phyloP scores from a whole-genome alignment of 2,888 invertebrate genomes.

The Stenodema calcarata region DNA sequence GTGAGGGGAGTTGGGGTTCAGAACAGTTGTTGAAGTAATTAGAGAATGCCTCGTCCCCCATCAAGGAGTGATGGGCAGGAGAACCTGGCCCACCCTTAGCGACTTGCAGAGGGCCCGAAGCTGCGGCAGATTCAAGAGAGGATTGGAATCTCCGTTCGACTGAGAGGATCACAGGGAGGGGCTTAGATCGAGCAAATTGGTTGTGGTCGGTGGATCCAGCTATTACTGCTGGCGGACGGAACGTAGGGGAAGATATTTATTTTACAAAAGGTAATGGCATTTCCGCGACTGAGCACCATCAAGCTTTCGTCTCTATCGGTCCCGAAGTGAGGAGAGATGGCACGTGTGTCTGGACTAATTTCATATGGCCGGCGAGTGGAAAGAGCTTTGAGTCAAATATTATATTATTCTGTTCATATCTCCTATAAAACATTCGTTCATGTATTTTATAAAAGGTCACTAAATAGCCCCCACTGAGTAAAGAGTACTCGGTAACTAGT shows the following conservation, averaged over 20 bases:
- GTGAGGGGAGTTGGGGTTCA: not conserved
- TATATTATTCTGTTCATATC: too few relatives aligned
- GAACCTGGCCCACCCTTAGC: not conserved
- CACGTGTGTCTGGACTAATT: too few relatives aligned
- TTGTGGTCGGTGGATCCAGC: not conserved
- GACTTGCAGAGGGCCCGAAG: not conserved
- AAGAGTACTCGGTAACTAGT: too few relatives aligned
- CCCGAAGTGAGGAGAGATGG: too few relatives aligned
- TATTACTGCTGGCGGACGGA: not conserved
- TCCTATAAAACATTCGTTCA: too few relatives aligned
- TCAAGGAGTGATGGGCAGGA: not conserved
- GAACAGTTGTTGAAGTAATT: slow-evolving; percentile 17
- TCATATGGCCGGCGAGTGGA: too few relatives aligned
- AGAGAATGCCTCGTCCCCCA: not conserved
- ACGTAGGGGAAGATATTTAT: not conserved
- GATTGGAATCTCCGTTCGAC: not conserved
- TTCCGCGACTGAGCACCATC: not conserved
- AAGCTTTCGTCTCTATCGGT: not conserved
- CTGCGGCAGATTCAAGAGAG: not conserved
- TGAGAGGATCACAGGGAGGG: not conserved
- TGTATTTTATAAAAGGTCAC: too few relatives aligned
- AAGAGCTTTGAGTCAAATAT: too few relatives aligned
- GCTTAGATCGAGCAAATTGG: not conserved
- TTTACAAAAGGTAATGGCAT: not conserved
- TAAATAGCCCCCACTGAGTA: too few relatives aligned